Base-by-base conservation (phyloP, 2,113 vertebrate species). In the Antennarius striatus region DNA sequence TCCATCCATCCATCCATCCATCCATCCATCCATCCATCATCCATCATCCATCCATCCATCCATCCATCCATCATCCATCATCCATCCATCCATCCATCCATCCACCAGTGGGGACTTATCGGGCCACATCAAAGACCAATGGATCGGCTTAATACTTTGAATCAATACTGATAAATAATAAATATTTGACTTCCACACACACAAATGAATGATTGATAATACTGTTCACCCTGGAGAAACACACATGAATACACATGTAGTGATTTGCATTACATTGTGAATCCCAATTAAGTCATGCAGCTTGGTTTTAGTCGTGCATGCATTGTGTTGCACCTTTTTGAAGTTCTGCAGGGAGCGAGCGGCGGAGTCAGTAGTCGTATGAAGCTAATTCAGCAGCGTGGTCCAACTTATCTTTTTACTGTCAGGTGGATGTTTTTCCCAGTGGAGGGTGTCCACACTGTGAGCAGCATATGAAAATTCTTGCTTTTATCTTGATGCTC, bases 241-340 rank as follows among this genome's bases (percentile, higher is more conserved):
- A 71, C 48, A 14, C 73, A 77, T 42, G 42, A 32, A 75, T 73
- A 48, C 68, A 75, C 79, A 80, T 79, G 78, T 49, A 68, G 72
- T 46, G 28, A 56, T 17, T 43, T 49, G 56, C 63, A 83, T 76
- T 58, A 51, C 52, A 68, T 40, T 1, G 4, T 81, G 75, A 79
- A 81, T 86, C 70, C 75, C 63, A 82, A 79, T 81, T 56, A 75
- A 75, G 53, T 56, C 3, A 1, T 73, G 71, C 75, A 79, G 75
- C 67, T 73, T 75, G 63, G 29, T 28, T 17, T 49, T 51, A 57
- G 71, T 29, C 43, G 51, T 13, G 32, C 6, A 59, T 50, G 62
- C 56, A 51, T 12, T 29, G 39, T 56, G 36, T 22, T 14, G 11
- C 3, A 36, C 42, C 67, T 69, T 52, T 46, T 63, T 52, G 60